Base-by-base conservation (phyloP, 2,888 invertebrate genomes). In the Oxytorus armatus region DNA sequence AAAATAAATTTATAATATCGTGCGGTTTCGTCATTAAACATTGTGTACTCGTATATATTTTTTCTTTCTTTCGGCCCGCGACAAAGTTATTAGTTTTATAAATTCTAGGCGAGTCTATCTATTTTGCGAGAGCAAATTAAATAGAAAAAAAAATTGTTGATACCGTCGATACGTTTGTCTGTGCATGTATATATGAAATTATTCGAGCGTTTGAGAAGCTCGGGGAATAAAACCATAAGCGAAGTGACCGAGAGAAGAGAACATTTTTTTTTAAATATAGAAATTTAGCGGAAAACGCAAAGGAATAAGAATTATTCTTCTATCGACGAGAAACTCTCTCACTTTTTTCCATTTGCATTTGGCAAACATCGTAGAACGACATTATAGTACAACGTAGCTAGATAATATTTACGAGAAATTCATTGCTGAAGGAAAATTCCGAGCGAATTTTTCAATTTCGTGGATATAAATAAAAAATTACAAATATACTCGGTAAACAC, bases 1-100 rank as follows among this genome's bases (percentile, higher is more conserved):
- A 7, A 8, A n/a, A 18, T 10, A 21, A 39, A 29, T 23, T 39
- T n/a, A 11, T 18, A 29, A 47, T 1, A 65, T 51, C 75, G 29
- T 36, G 47, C 18, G 14, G 18, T 39, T 55, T 70, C 16, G 23
- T 29, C 29, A 29, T 42, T 18, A 21, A 55, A 10, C 57, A 72
- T 66, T 80, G 72, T 76, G n/a, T n/a, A n/a, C n/a, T n/a, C n/a
- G n/a, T n/a, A n/a, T n/a, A 80, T 44, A 73, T 72, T 76, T 76
- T 44, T 75, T 75, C 57, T 14, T 18, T 16, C 8, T n/a, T 36
- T 61, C 16, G 14, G 11, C 1, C 23, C 18, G 51, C 18, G 69
- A 59, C 47, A 18, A 61, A 61, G 66, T 70, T 66, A 57, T 61
- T 61, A 21, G 66, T 68, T 76, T 39, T 65, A 25, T 66, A 47